Evolutionary conservation across 1,140 invertebrate genomes (phyloP).

Genomic region (Magallana angulata): DNA sequence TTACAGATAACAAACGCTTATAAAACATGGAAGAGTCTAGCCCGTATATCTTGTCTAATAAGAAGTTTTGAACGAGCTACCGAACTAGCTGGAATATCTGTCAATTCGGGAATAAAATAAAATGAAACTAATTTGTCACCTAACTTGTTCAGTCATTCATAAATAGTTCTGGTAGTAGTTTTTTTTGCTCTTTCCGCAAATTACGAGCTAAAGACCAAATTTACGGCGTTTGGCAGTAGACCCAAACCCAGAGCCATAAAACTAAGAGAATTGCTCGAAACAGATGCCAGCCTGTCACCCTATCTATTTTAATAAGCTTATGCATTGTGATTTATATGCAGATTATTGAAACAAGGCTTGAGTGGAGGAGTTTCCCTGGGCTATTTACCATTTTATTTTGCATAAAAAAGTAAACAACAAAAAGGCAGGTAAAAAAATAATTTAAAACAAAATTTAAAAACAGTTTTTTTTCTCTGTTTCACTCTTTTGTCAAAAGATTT

Average conservation of each 20-base stretch:
- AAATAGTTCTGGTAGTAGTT: background rate
- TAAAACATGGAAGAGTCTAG: no score
- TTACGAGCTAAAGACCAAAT: background rate
- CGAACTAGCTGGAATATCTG: no score
- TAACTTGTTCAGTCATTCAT: background rate
- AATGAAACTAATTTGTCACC: background rate
- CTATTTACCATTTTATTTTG: slow-evolving; percentile 37
- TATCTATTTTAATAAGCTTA: slow-evolving; percentile 31
- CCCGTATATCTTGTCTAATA: no score
- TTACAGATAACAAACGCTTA: no score
- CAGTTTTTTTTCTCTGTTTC: no score
- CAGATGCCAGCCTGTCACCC: slow-evolving; percentile 22
- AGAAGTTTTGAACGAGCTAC: no score
- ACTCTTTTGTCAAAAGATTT: no score
- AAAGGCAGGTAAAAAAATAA: background rate
- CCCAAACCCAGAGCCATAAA: slow-evolving; percentile 15
- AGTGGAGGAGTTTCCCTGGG: background rate
- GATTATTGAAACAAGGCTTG: slow-evolving; percentile 19
- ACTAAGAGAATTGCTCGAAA: slow-evolving; percentile 2
- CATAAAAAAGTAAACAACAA: slow-evolving; percentile 34
- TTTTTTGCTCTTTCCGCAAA: background rate
- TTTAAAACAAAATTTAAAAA: no score
- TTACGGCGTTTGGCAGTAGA: slow-evolving; percentile 1
- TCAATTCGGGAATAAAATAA: background rate
- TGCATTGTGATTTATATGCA: slow-evolving; percentile 34